Base-by-base conservation (phyloP, 2,797 vertebrate genomes). In the Chloroceryle amazona region DNA sequence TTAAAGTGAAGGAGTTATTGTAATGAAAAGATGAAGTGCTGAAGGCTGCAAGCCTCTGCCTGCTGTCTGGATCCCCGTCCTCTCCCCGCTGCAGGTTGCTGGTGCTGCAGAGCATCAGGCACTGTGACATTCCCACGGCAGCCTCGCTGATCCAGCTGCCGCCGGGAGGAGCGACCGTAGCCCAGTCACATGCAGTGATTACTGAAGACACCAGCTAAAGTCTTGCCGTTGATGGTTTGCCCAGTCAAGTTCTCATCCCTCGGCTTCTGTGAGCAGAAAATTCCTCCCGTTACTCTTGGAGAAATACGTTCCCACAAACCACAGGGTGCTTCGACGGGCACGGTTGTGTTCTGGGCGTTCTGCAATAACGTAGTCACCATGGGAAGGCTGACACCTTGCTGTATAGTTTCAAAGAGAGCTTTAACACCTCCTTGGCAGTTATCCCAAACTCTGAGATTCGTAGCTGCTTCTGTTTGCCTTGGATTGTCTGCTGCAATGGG, bases 251-350 rank as follows among this genome's bases (percentile, higher is more conserved):
- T 90, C 75, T 89, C 57, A 75, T 85, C 68, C 35, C 62, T 86
- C 62, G 88, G 86, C 42, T 88, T 86, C 51, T 91, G 46, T 52
- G 79, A 91, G 39, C 72, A 95, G 82, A 88, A 78, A 72, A 67
- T 65, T 81, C 75, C 79, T 84, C 62, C 47, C 90, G 66, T 81
- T 88, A 55, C 82, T 84, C 47, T 41, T 60, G 28, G 55, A 81
- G 70, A 93, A 95, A 57, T 86, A 91, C 46, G 62, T 93, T 95
- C 82, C 71, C 74, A 84, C 80, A 81, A 39, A 60, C 89, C 71
- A 44, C 2, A 0, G 46, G 35, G 16, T 57, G 42, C 80, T 93
- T 71, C 51, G 71, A 63, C 0, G 2, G 51, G 35, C 12, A 1
- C 31, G 37, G 37, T 60, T 73, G 57, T 51, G 57, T 39, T 72